Conservation (phyloP, 1,140 invertebrate genomes). For the Paraescarpia echinospica region DNA sequence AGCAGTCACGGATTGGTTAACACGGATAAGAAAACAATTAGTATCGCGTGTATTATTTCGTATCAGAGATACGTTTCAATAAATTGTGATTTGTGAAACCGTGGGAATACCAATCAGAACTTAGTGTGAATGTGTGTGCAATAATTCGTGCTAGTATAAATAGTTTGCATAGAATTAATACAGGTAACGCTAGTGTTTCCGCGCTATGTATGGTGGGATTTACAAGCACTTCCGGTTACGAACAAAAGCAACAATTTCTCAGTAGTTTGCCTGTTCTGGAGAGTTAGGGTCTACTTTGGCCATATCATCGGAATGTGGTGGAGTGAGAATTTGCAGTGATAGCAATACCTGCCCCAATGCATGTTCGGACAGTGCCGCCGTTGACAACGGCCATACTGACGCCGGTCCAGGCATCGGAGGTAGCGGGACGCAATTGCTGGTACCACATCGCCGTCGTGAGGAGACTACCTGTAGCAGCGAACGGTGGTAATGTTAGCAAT, state of each 20-base stretch:
- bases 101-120: no score
- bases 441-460: neutral
- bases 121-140: no score
- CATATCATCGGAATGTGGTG: neutral
- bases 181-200: no score
- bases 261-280: no score
- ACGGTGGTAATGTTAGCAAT: neutral
- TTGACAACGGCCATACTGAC: neutral
- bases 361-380: neutral
- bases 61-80: no score
- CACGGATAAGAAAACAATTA: neutral
- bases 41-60: neutral
- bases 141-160: no score
- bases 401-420: neutral
- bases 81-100: no score
- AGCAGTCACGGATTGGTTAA: neutral
- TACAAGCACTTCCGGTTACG: no score
- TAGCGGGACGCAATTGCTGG: neutral
- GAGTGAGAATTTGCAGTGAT: neutral
- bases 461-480: neutral
- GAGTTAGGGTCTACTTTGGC: neutral
- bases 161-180: no score
- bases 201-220: no score
- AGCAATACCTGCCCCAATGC: neutral
- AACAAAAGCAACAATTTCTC: no score